Conservation (phyloP, 2,113 vertebrate species). For the Grus americana region DNA sequence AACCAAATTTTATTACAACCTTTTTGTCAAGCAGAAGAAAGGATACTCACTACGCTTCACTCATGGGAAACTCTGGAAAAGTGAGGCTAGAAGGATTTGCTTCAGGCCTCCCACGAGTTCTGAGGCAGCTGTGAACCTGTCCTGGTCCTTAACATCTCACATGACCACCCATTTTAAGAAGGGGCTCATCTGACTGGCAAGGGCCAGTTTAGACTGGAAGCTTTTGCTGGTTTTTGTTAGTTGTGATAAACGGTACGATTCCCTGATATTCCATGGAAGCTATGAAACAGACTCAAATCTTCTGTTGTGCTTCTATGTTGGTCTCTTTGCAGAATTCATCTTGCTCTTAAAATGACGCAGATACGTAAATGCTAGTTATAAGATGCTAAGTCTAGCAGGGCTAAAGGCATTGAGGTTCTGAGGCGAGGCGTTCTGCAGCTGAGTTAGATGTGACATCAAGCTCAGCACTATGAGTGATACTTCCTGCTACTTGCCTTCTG, state of each 20-base stretch:
- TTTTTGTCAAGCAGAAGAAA: not conserved
- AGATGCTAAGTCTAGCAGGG: not conserved
- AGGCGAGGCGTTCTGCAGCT: not conserved
- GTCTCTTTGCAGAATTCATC: not conserved
- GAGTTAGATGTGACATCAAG: not conserved
- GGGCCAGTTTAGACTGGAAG: not conserved
- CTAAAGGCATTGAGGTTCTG: not conserved
- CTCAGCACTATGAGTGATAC: too few relatives aligned
- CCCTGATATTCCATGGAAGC: not conserved
- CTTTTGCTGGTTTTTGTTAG: not conserved
- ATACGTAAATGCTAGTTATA: not conserved
- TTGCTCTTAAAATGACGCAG: not conserved
- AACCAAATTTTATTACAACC: not conserved
- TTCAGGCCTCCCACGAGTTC: not conserved
- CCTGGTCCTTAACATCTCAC: accelerated
- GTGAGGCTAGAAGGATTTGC: not conserved
- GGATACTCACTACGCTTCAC: not conserved
- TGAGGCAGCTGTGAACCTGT: not conserved
- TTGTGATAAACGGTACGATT: not conserved
- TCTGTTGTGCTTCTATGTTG: not conserved
- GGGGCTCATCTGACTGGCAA: not conserved
- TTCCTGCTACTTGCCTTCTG: not conserved
- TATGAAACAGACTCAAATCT: not conserved
- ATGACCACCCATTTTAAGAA: not conserved
- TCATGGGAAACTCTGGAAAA: not conserved